Percentiles rank a stretch among this genome's conserved stretches.
Evolutionary conservation across 1,140 invertebrate species (phyloP).

Genomic region (Zaprionus tsacasi): DNA sequence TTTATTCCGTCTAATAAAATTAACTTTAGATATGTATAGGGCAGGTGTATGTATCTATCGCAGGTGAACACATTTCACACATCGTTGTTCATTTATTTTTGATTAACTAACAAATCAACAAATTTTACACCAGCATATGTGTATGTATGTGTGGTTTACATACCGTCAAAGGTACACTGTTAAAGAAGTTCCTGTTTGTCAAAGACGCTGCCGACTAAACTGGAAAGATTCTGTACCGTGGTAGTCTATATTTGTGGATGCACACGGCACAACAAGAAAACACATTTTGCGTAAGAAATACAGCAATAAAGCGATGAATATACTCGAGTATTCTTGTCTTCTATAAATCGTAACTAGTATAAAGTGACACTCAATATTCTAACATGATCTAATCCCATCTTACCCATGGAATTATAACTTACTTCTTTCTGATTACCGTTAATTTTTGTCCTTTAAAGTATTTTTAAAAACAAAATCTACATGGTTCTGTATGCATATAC

Average conservation of each 20-base stretch:
- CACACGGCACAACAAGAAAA: conserved; percentile 84
- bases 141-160: conserved; percentile 38
- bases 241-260: conserved; percentile 84
- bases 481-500: conserved; percentile 7
- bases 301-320: conserved; percentile 62
- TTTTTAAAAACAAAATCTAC: conserved; percentile 4
- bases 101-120: not conserved
- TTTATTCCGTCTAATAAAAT: not conserved
- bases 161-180: conserved; percentile 72
- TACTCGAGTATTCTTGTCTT: conserved; percentile 29
- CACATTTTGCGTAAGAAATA: conserved; percentile 76
- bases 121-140: not conserved
- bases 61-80: not conserved
- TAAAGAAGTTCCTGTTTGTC: conserved; percentile 80
- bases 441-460: not conserved
- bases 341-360: conserved; percentile 10
- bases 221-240: conserved; percentile 82
- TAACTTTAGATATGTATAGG: not conserved
- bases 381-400: not conserved
- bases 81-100: not conserved
- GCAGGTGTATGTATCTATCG: no score
- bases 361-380: not conserved
- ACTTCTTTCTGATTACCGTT: not conserved
- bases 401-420: not conserved
- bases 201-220: conserved; percentile 84